These are phyloP conservation scores for Saguinus imperator DNA, from an alignment of 2,113 vertebrate genomes.

Conservation along the genomic window DNA sequence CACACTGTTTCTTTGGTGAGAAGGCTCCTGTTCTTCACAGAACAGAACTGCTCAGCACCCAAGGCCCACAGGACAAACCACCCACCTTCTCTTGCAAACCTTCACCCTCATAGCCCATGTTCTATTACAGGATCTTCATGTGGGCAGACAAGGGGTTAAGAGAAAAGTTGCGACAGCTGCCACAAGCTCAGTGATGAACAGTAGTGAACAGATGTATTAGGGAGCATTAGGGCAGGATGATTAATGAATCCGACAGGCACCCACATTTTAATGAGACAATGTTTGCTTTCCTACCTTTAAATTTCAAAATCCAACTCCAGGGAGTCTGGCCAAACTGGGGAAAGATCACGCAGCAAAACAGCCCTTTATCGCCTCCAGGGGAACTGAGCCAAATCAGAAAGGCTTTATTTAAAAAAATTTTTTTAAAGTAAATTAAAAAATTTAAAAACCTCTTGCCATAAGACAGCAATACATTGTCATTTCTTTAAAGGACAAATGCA, in stretches of 20 bases:
- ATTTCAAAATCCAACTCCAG: neutral
- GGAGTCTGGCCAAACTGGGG: neutral
- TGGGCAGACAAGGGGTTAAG: slow-evolving; percentile 17
- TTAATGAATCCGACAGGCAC: slow-evolving; percentile 34
- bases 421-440: neutral
- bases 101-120: fast-evolving
- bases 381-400: neutral
- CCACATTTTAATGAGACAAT: slow-evolving; percentile 34
- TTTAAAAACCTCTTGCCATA: neutral
- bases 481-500: neutral
- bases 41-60: neutral
- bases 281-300: neutral
- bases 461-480: neutral
- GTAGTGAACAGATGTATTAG: neutral
- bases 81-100: neutral
- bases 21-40: neutral
- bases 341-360: neutral
- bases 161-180: neutral
- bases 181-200: neutral
- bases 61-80: neutral
- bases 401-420: neutral
- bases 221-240: slow-evolving; percentile 22
- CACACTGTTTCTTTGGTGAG: neutral
- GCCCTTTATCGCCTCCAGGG: neutral
- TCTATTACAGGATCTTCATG: neutral